These are phyloP conservation scores for Melanchra persicariae DNA, from an alignment of 2,888 invertebrate genomes.

Conservation along the genomic window DNA sequence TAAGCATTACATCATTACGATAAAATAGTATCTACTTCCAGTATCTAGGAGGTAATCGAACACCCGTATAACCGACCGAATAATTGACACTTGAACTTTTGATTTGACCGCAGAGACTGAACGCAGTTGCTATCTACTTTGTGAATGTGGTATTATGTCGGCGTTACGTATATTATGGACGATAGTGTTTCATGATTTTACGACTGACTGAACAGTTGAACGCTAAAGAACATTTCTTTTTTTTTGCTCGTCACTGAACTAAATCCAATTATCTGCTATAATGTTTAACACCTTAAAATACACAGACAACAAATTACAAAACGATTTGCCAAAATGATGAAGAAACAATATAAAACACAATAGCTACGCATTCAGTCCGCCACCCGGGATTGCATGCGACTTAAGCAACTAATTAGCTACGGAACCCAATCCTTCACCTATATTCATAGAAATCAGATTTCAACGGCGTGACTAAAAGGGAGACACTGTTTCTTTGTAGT, in stretches of 20 bases:
- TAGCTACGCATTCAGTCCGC: conserved; percentile 36
- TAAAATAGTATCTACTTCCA: conserved; percentile 38
- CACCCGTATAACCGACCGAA: conserved; percentile 47
- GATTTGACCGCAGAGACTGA: conserved; percentile 59
- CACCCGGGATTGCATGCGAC: conserved; percentile 50
- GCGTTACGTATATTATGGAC: conserved; percentile 28
- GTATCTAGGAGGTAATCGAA: conserved; percentile 50
- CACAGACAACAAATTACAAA: conserved; percentile 40
- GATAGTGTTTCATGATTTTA: conserved; percentile 34
- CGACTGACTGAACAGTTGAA: not conserved
- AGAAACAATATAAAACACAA: conserved; percentile 54
- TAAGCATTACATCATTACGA: conserved; percentile 36
- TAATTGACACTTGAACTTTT: conserved; percentile 72
- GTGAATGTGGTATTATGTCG: conserved; percentile 43
- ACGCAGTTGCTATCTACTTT: conserved; percentile 32
- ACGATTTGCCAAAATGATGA: conserved; percentile 24
- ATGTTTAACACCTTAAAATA: conserved; percentile 3
- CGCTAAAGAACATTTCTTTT: not conserved
- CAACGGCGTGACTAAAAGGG: conserved; percentile 79
- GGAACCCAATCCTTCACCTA: conserved; percentile 65
- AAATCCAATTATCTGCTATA: not conserved
- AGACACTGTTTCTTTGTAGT: conserved; percentile 63
- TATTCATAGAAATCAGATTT: conserved; percentile 65
- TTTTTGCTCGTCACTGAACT: not conserved
- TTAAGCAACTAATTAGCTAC: conserved; percentile 56